These are phyloP conservation scores for Ciconia nigra DNA, from an alignment of 2,797 vertebrate genomes.

Conservation along the genomic window DNA sequence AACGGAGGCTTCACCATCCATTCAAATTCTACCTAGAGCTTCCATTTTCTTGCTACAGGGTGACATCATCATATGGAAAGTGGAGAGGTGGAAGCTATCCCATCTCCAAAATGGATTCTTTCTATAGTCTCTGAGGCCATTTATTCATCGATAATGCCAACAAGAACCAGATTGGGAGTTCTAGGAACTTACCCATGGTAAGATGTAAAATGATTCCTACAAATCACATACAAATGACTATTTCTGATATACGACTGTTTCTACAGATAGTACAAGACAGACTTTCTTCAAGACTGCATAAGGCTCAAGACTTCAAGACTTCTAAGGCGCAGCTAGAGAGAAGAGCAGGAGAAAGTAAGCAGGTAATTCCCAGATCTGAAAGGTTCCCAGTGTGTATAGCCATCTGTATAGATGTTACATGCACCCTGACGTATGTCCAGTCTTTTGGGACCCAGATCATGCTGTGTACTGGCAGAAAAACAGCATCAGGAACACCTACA, in stretches of 20 bases:
- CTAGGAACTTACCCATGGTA: not conserved
- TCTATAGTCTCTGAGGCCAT: not conserved
- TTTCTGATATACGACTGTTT: not conserved
- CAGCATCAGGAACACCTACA: not conserved
- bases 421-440: not conserved
- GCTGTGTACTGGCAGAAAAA: not conserved
- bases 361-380: not conserved
- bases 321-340: not conserved
- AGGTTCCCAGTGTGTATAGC: not conserved
- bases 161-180: not conserved
- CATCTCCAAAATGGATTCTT: not conserved
- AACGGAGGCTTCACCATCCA: not conserved
- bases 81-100: not conserved
- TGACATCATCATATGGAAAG: not conserved
- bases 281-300: not conserved
- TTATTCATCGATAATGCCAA: not conserved
- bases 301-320: too few relatives aligned
- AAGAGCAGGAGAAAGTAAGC: not conserved
- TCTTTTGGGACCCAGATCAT: not conserved
- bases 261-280: not conserved
- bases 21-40: not conserved
- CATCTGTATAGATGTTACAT: not conserved
- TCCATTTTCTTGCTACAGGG: not conserved
- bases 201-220: not conserved
- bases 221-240: not conserved